Evolutionary conservation across 2,888 invertebrate genomes (phyloP).

Genomic region (Chrysolina haemoptera): DNA sequence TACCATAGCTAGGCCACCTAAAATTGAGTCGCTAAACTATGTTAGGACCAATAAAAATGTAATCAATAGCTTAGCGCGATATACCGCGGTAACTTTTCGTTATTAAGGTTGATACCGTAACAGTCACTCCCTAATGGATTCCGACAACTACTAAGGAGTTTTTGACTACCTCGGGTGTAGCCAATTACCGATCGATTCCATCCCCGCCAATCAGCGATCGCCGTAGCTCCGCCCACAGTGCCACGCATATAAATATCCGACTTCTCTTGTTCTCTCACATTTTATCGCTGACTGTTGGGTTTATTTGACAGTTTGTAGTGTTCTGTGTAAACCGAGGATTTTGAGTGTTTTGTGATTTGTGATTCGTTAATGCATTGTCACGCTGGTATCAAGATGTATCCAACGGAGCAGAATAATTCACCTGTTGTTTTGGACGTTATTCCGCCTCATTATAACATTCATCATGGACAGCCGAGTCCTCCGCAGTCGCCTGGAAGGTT

Average conservation of each 20-base stretch:
- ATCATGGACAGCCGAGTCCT: slow-evolving; percentile 68
- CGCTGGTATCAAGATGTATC: slow-evolving; percentile 57
- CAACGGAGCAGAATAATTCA: slow-evolving; percentile 65
- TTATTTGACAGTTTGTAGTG: slow-evolving; percentile 25
- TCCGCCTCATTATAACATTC: slow-evolving; percentile 71
- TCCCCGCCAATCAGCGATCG: slow-evolving; percentile 63
- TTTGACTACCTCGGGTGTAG: slow-evolving; percentile 46
- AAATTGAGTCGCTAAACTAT: slow-evolving; percentile 62
- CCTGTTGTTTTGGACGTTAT: slow-evolving; percentile 76
- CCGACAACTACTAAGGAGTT: slow-evolving; percentile 66
- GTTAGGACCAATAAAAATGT: slow-evolving; percentile 65
- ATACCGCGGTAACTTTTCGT: slow-evolving; percentile 58
- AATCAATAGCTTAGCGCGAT: slow-evolving; percentile 64
- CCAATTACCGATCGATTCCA: slow-evolving; percentile 66
- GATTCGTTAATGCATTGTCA: slow-evolving; percentile 18
- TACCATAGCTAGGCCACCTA: slow-evolving; percentile 45
- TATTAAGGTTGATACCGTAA: slow-evolving; percentile 60
- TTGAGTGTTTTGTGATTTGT: background rate
- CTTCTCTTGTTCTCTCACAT: too few relatives aligned
- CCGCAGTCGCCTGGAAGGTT: slow-evolving; percentile 71
- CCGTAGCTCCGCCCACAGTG: slow-evolving; percentile 54
- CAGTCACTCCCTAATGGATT: slow-evolving; percentile 64
- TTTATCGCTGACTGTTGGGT: too few relatives aligned
- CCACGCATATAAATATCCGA: background rate
- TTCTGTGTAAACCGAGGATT: slow-evolving; percentile 2